phyloP scores from a whole-genome alignment of 2,888 invertebrate genomes.

The Phortica okadai region DNA sequence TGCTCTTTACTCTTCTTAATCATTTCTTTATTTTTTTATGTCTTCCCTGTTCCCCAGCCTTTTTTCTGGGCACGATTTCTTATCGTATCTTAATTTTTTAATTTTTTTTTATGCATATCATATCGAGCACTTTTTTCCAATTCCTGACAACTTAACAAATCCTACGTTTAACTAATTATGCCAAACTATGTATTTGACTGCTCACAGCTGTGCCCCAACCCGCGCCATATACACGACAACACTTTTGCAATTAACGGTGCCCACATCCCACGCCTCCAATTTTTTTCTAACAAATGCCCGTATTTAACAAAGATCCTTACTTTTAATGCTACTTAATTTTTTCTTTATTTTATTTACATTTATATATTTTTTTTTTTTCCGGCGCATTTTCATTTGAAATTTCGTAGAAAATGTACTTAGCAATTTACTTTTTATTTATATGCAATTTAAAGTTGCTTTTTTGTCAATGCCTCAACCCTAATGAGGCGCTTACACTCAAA shows the following conservation, averaged over 20 bases:
- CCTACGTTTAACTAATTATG: neutral
- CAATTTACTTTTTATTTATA: constrained; percentile 59
- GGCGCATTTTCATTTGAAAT: too few species aligned
- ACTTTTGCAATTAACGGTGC: neutral
- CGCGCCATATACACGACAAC: neutral
- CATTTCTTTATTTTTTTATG: too few species aligned
- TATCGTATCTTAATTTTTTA: too few species aligned
- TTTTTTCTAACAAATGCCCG: neutral
- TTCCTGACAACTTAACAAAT: neutral
- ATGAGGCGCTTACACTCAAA: neutral
- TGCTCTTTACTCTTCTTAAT: too few species aligned
- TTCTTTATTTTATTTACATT: neutral
- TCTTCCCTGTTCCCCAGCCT: too few species aligned
- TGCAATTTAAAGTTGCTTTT: constrained; percentile 50
- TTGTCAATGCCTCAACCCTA: constrained; percentile 55
- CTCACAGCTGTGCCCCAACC: neutral
- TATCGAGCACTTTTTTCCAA: neutral
- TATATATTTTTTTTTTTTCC: too few species aligned
- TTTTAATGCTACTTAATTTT: neutral
- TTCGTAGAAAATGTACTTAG: constrained; percentile 16
- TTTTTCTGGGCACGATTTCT: too few species aligned
- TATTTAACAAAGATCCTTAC: neutral
- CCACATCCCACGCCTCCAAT: too few species aligned
- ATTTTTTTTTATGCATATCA: neutral
- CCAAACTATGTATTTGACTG: neutral